Evolutionary conservation across 1,140 invertebrate species (phyloP).

Genomic region (Bombyx mori): DNA sequence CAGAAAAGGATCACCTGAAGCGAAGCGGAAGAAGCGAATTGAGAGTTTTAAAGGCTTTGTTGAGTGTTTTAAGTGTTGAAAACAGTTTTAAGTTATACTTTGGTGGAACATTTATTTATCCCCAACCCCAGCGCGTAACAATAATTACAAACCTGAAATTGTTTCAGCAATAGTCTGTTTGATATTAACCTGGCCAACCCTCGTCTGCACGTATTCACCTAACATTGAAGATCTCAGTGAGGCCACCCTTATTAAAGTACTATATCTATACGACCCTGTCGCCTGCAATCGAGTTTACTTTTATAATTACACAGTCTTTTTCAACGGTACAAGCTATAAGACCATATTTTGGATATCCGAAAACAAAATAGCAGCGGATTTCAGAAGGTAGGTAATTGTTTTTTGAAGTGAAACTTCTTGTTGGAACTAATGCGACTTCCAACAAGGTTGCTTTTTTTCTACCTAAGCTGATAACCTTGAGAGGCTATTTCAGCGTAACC

Average conservation of each 20-base stretch:
- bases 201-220: constrained; percentile 36
- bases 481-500: too few species aligned
- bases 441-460: too few species aligned
- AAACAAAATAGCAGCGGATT: constrained; percentile 33
- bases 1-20: too few species aligned
- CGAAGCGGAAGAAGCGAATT: too few species aligned
- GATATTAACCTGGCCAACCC: constrained; percentile 39
- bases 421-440: too few species aligned
- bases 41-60: too few species aligned
- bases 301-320: constrained; percentile 40
- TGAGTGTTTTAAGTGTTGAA: too few species aligned
- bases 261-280: constrained; percentile 53
- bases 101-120: too few species aligned
- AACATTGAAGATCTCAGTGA: constrained; percentile 35
- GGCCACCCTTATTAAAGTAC: constrained; percentile 46
- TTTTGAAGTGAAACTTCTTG: too few species aligned
- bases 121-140: neutral
- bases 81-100: too few species aligned
- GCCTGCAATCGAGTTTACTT: constrained; percentile 39
- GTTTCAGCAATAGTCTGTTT: constrained; percentile 30
- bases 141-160: neutral
- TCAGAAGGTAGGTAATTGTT: constrained; percentile 13
- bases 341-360: constrained; percentile 38
- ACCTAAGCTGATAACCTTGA: too few species aligned
- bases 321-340: constrained; percentile 5